Evolutionary conservation across 2,888 invertebrate genomes (phyloP), one percentile per base, ranked within the genome.

Genomic region (Ormyrus labotus): DNA sequence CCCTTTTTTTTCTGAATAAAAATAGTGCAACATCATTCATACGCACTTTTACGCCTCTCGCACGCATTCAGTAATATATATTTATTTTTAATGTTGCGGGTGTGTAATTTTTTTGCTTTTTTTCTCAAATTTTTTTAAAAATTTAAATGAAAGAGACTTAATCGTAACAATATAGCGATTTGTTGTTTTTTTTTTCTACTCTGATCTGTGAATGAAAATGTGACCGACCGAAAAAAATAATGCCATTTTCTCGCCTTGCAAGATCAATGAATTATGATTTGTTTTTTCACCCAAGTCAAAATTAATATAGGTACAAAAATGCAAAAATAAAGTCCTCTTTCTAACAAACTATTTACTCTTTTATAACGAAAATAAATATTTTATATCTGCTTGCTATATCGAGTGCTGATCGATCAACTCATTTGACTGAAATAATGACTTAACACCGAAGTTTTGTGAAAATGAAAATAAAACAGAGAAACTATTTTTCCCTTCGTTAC

Each of bases 1-100:
- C 57, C 50, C 61, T 70, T 48, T 47, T 60, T 73, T 60, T 63
- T 47, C 11, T 70, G 60, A 65, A 63, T 82, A 75, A 80, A 82
- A 82, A 78, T 81, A 82, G 80, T 82, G 78, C 72, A 81, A 81
- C 75, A 71, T 58, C 72, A 76, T 78, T 76, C 78, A 82, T 71
- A 72, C 76, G 68, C 13, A 9, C 65, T 68, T 76, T 48, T 71
- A 67, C 34, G 5, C 73, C 58, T 53, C 48, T 70, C 67, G 55
- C 73, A 80, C 19, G 68, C 76, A 69, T 64, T 72, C 75, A 71
- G 57, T 82, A 45, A 55, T 77, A 73, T 73, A 64, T 47, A 61
- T 1, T 34, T 76, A 69, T 58, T 48, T 79, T 68, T 76, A 34
- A 48, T 50, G 34, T 76, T 79, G 67, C 34, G 63, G 60, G 55